Percentiles rank a stretch among this genome's conserved stretches.
Conservation (phyloP, 1,140 invertebrate genomes). For the Drosophila pectinifera region DNA sequence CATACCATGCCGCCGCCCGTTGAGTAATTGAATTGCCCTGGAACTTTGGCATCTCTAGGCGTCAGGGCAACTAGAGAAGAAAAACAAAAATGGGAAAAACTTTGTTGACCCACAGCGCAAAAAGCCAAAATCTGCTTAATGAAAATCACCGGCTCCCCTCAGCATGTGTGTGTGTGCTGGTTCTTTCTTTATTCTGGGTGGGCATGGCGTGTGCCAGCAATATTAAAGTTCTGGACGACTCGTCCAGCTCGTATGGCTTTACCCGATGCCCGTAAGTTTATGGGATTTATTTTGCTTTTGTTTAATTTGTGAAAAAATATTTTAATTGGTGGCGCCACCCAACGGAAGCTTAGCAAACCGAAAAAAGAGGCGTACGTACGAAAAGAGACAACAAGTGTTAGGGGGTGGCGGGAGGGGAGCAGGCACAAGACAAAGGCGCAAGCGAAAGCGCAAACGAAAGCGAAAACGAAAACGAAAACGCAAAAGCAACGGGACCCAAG, state of each 20-base stretch:
- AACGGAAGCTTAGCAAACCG: slow-evolving; percentile 67
- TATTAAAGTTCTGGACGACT: slow-evolving; percentile 33
- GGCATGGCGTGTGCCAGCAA: slow-evolving; percentile 1
- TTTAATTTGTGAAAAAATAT: slow-evolving; percentile 49
- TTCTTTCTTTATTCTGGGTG: neutral
- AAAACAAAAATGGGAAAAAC: slow-evolving; percentile 36
- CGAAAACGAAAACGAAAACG: slow-evolving; percentile 39
- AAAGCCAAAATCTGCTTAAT: slow-evolving; percentile 51
- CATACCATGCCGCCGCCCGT: neutral
- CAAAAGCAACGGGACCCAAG: slow-evolving; percentile 22
- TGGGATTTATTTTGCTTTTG: slow-evolving; percentile 45
- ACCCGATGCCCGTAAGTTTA: neutral
- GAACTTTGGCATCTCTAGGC: slow-evolving; percentile 24
- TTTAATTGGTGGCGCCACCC: slow-evolving; percentile 65
- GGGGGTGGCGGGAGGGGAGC: neutral
- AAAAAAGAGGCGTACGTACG: slow-evolving; percentile 14
- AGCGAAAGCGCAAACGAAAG: slow-evolving; percentile 42
- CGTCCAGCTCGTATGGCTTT: slow-evolving; percentile 1
- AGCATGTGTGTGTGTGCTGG: slow-evolving; percentile 9
- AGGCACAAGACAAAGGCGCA: slow-evolving; percentile 36
- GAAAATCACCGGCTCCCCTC: slow-evolving; percentile 10
- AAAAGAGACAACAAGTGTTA: slow-evolving; percentile 8
- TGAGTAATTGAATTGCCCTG: slow-evolving; percentile 35
- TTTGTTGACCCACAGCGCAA: slow-evolving; percentile 56
- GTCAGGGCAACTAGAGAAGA: slow-evolving; percentile 13